Base-by-base conservation (phyloP, 2,888 invertebrate genomes). In the Escarpia spicata region DNA sequence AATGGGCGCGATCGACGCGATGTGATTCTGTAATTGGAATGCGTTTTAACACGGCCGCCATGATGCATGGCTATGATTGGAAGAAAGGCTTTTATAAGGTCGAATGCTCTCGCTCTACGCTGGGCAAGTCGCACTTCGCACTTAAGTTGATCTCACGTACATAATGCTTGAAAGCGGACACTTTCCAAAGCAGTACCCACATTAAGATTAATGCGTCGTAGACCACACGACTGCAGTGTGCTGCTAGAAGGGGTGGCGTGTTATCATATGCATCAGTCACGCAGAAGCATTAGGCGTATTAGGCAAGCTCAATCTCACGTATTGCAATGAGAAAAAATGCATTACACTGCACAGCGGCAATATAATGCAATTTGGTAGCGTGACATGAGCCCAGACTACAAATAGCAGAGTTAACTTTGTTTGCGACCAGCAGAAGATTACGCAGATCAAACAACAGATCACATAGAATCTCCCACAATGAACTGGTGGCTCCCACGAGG, bases 381-480 rank as follows among this genome's bases (percentile, higher is more conserved):
- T 75, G 75, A 75, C 75, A 75, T n/a, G 75, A 75, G 75, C n/a
- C 75, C 75, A n/a, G 75, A 75, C 75, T 75, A 75, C 75, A 75
- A 75, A 75, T 75, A 75, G 75, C 75, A 75, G 75, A 75, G 6
- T 75, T 75, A 75, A 75, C 26, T 75, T 75, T 75, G 19, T 75
- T 75, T 75, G 75, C 19, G 75, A 19, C 4, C 6, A 26, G n/a
- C 26, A 75, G 75, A 26, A 26, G 75, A 75, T n/a, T 26, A 75
- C 0, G 26, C 75, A 26, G 75, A 75, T 75, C 26, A 75, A 75
- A 75, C 75, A 26, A 26, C 3, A 26, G 12, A 52, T 52, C 52
- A 52, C 2, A 52, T 52, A 52, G 52, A 9, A 52, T 52, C 52
- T 52, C 52, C 52, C 52, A 52, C 12, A 4, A 52, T 52, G 52